Conservation (phyloP, 2,888 invertebrate species). For the Barypeithes pellucidus region DNA sequence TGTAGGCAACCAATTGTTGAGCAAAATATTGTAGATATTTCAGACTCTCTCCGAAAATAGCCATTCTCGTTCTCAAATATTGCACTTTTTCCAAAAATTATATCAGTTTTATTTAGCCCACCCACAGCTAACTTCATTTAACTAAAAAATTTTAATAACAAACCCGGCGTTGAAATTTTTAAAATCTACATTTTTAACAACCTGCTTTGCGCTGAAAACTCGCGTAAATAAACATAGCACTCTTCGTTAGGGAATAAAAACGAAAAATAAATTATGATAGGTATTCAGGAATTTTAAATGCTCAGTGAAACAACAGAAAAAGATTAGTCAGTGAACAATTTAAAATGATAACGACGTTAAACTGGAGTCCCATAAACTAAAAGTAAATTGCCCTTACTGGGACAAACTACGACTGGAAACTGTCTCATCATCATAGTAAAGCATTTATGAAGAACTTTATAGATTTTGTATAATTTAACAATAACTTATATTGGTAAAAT, state of each 20-base stretch:
- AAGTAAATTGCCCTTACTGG: slow-evolving; percentile 37
- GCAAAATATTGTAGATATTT: too few species aligned
- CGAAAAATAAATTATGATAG: slow-evolving; percentile 1
- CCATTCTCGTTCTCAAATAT: too few species aligned
- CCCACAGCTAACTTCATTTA: background rate
- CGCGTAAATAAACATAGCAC: slow-evolving; percentile 3
- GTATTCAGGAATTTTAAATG: background rate
- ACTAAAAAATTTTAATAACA: background rate
- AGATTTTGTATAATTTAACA: background rate
- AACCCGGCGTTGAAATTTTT: background rate
- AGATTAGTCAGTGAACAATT: slow-evolving; percentile 16
- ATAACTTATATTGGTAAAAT: too few species aligned
- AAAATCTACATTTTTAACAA: slow-evolving; percentile 3
- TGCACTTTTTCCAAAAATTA: too few species aligned
- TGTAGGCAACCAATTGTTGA: too few species aligned
- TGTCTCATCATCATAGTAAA: slow-evolving; percentile 42
- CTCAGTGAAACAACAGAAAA: background rate
- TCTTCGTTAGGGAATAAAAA: background rate
- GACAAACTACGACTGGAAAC: slow-evolving; percentile 27
- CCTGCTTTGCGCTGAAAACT: background rate
- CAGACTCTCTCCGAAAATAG: too few species aligned
- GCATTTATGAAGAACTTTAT: slow-evolving; percentile 7
- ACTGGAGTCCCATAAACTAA: slow-evolving; percentile 17
- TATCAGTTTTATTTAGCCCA: too few species aligned
- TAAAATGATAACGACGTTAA: slow-evolving; percentile 34